A percentile compares a stretch with the other conserved stretches of the same genome.
phyloP scores from a whole-genome alignment of 2,888 invertebrate genomes.

The Acleris holmiana region DNA sequence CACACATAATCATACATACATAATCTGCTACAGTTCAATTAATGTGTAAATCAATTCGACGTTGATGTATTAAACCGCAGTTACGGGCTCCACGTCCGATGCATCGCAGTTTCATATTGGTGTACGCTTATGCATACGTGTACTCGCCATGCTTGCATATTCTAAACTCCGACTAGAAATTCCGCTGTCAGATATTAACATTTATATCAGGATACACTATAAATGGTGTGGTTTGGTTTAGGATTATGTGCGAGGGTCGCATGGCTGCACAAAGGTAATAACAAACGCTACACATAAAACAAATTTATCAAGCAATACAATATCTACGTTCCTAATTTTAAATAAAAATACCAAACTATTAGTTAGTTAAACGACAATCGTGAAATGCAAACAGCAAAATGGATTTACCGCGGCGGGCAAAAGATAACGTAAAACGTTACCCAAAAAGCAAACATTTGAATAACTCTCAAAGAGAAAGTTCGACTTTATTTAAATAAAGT shows the following conservation, averaged over 20 bases:
- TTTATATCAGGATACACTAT: conserved; percentile 20
- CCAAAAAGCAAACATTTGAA: conserved; percentile 36
- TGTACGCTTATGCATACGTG: conserved; percentile 1
- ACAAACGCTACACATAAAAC: no score
- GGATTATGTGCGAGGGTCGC: background rate
- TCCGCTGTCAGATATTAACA: conserved; percentile 33
- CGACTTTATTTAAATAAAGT: conserved; percentile 43
- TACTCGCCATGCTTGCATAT: conserved; percentile 21
- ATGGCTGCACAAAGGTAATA: background rate
- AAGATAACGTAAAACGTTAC: conserved; percentile 21
- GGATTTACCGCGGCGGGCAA: conserved; percentile 1
- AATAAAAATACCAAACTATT: background rate
- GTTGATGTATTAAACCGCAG: conserved; percentile 47
- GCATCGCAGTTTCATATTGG: conserved; percentile 13
- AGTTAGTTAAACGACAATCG: background rate
- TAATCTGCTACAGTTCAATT: conserved; percentile 39
- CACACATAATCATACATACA: no score
- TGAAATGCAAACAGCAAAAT: background rate
- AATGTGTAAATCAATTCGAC: conserved; percentile 51
- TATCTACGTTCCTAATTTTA: no score
- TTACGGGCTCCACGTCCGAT: conserved; percentile 32
- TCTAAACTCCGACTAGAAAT: conserved; percentile 28
- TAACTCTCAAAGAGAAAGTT: conserved; percentile 44
- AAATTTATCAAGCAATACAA: no score
- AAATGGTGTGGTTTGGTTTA: conserved; percentile 21